A percentile compares a stretch with the other conserved stretches of the same genome.
Evolutionary conservation across 1,140 invertebrate species (phyloP).

Genomic region (Cyclina sinensis): DNA sequence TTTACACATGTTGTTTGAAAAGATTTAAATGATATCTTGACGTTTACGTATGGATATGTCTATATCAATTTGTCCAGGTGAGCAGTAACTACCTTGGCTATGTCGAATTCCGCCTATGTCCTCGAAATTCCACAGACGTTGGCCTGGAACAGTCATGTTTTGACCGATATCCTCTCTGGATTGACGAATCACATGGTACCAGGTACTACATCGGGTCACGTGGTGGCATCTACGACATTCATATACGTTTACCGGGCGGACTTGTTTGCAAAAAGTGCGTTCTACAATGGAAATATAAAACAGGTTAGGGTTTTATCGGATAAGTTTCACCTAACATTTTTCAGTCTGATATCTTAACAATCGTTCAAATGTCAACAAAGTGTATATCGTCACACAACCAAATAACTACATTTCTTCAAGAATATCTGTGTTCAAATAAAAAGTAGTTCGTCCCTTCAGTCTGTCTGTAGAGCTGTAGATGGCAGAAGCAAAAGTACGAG

Average conservation of each 20-base stretch:
- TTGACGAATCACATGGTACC: slow-evolving; percentile 64
- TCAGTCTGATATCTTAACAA: too few species aligned
- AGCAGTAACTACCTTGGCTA: slow-evolving; percentile 72
- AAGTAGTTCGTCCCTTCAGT: too few species aligned
- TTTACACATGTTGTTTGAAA: too few species aligned
- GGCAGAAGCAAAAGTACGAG: too few species aligned
- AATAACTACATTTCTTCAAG: too few species aligned
- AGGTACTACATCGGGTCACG: slow-evolving; percentile 67
- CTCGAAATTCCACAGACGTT: slow-evolving; percentile 87
- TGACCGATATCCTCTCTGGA: slow-evolving; percentile 73
- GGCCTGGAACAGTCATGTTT: slow-evolving; percentile 81
- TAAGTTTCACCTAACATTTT: too few species aligned
- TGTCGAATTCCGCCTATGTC: slow-evolving; percentile 83
- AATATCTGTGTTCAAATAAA: too few species aligned
- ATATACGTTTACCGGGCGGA: slow-evolving; percentile 89
- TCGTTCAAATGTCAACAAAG: too few species aligned
- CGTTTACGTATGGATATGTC: too few species aligned
- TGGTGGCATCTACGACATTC: slow-evolving; percentile 66
- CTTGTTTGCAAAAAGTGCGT: slow-evolving; percentile 95
- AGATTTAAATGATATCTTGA: too few species aligned
- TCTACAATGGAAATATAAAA: slow-evolving; percentile 96
- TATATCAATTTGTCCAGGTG: slow-evolving; percentile 11
- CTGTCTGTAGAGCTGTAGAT: too few species aligned
- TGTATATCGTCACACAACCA: too few species aligned
- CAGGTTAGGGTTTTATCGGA: slow-evolving; percentile 89